Evolutionary conservation across 2,888 invertebrate genomes (phyloP), one percentile per base, ranked within the genome.

Genomic region (Tethea ocularis): DNA sequence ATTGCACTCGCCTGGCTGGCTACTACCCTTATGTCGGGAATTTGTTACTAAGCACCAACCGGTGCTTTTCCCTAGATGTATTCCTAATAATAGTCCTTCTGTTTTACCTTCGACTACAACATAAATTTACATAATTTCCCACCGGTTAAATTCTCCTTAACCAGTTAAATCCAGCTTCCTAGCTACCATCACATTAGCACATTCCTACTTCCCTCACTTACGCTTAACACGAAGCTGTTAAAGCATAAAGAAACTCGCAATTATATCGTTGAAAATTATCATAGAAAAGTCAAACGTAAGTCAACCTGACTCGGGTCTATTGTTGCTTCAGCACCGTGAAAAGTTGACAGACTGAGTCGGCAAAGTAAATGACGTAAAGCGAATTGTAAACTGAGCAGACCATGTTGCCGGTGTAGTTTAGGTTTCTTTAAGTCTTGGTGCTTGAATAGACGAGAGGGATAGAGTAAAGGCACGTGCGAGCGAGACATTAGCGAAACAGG

Each of bases 191-290:
- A n/a, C 38, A 15, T 38, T 38, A 38, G n/a, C 5, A 38, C n/a
- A n/a, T n/a, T n/a, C 38, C n/a, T 38, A 38, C 51, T 22, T 51
- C 51, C 7, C 6, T 51, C 23, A 33, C n/a, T 36, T 36, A 36
- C 13, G n/a, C 33, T 13, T 2, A 33, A 33, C 33, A 13, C 2
- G 33, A 13, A 33, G 33, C 33, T 33, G 13, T 33, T 33, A 41
- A 41, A 46, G 20, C 20, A 46, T 8, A 20, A 46, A 8, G 7
- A 20, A 46, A 41, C n/a, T 38, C n/a, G 20, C 17, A 46, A 46
- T 46, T 46, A 46, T n/a, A 46, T 46, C 20, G 46, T 46, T 46
- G 46, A 10, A 46, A 46, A 46, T 46, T 20, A 46, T 46, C 46
- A 46, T 46, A n/a, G 46, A 20, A 46, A 46, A 46, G 10, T 46